A percentile compares a stretch with the other conserved stretches of the same genome.
Evolutionary conservation across 2,797 vertebrate genomes (phyloP).

Genomic region (Ceyx erithaca): DNA sequence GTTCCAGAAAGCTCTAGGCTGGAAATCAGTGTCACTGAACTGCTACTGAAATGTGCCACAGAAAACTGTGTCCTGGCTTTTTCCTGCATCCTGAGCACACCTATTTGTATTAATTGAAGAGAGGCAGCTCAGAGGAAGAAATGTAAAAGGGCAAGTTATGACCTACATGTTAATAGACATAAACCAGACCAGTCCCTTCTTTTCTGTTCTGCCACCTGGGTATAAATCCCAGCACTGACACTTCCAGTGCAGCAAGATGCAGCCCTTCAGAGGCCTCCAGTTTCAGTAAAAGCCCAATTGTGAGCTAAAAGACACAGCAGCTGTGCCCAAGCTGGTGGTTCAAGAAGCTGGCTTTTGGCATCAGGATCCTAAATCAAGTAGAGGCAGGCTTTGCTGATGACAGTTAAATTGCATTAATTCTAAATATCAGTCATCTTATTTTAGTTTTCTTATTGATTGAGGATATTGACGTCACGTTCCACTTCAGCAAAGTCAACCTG

Average conservation of each 20-base stretch:
- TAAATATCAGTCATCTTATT: background rate
- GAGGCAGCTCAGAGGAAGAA: background rate
- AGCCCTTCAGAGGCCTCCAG: background rate
- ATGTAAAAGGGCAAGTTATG: background rate
- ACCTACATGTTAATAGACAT: background rate
- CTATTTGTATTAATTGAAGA: background rate
- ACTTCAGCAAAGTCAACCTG: slow-evolving; percentile 24
- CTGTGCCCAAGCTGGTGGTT: background rate
- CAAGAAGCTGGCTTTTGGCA: accelerated
- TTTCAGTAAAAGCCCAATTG: background rate
- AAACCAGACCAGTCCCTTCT: background rate
- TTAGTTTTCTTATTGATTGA: background rate
- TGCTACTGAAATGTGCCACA: background rate
- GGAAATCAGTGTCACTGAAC: background rate
- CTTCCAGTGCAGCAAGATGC: accelerated
- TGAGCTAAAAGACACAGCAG: background rate
- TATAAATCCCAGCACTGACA: background rate
- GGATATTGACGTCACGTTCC: background rate
- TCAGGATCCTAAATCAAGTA: background rate
- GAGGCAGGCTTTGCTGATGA: background rate
- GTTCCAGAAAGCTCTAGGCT: background rate
- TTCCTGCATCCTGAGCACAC: background rate
- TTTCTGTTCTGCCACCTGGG: background rate
- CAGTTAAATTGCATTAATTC: background rate
- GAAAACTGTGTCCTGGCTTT: background rate